These are phyloP conservation scores for Bicyclus anynana DNA, from an alignment of 1,140 invertebrate genomes.

Conservation along the genomic window DNA sequence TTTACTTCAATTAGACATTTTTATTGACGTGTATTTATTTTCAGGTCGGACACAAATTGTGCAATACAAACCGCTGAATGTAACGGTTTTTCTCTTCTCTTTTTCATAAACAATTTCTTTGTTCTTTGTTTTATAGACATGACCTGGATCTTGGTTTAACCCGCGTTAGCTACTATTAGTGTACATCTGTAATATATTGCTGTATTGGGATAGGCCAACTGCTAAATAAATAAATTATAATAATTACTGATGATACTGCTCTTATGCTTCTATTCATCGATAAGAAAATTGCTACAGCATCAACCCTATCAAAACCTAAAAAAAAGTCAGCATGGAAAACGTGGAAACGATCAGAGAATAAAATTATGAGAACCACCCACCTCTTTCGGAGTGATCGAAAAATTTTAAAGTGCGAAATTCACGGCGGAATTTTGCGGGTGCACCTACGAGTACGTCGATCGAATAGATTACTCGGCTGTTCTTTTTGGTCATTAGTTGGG, in stretches of 20 bases:
- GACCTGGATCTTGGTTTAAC: too few species aligned
- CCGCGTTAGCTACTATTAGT: too few species aligned
- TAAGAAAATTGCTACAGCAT: background rate
- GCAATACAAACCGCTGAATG: background rate
- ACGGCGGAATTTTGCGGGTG: constrained; percentile 1
- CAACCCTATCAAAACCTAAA: background rate
- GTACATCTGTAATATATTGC: too few species aligned
- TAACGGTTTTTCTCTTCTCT: too few species aligned
- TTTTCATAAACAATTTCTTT: too few species aligned
- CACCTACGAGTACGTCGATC: constrained; percentile 7
- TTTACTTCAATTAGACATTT: constrained; percentile 1
- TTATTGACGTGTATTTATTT: background rate
- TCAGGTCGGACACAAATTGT: too few species aligned
- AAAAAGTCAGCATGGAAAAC: background rate
- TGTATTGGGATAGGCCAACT: too few species aligned
- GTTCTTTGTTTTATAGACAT: too few species aligned
- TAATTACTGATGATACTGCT: too few species aligned
- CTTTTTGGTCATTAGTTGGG: constrained; percentile 65
- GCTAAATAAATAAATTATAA: too few species aligned
- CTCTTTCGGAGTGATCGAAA: background rate
- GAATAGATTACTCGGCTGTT: constrained; percentile 43
- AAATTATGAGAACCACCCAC: background rate
- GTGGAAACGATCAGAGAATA: background rate
- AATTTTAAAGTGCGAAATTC: constrained; percentile 7
- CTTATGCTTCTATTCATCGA: background rate